Percentiles rank a stretch among this genome's conserved stretches.
Evolutionary conservation across 2,797 vertebrate genomes (phyloP).

Genomic region (Malurus leucopterus): DNA sequence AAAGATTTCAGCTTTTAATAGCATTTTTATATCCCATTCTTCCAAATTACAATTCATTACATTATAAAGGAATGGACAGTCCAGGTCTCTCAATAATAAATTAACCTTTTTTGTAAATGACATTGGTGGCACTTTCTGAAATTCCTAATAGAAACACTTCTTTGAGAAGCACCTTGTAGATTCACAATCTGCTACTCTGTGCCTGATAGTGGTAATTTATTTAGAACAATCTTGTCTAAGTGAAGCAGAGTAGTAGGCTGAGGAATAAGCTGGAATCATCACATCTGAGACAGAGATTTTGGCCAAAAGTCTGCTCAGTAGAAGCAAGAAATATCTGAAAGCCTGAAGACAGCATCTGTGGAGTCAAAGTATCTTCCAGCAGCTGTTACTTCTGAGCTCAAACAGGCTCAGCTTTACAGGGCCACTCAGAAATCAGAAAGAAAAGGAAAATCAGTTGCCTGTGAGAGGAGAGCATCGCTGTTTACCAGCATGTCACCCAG

Average conservation of each 20-base stretch:
- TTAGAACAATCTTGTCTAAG: conserved; percentile 42
- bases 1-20: conserved; percentile 30
- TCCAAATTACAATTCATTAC: conserved; percentile 5
- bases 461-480: neutral
- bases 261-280: conserved; percentile 42
- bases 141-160: conserved; percentile 33
- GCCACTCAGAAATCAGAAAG: conserved; percentile 45
- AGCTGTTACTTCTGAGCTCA: conserved; percentile 58
- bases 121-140: conserved; percentile 13
- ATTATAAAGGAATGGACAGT: neutral
- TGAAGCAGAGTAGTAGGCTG: conserved; percentile 25
- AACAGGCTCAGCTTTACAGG: conserved; percentile 39
- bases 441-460: neutral
- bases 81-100: conserved; percentile 36
- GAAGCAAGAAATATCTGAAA: conserved; percentile 4
- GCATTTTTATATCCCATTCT: neutral
- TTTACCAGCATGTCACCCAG: neutral
- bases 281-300: neutral
- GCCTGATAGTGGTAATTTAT: conserved; percentile 63
- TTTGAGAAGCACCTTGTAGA: conserved; percentile 16
- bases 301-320: conserved; percentile 43
- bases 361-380: neutral
- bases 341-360: neutral
- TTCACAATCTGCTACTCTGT: conserved; percentile 36
- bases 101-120: conserved; percentile 52